A percentile compares a stretch with the other conserved stretches of the same genome.
Conservation (phyloP, 2,888 invertebrate genomes). For the Boloria euphrosyne region DNA sequence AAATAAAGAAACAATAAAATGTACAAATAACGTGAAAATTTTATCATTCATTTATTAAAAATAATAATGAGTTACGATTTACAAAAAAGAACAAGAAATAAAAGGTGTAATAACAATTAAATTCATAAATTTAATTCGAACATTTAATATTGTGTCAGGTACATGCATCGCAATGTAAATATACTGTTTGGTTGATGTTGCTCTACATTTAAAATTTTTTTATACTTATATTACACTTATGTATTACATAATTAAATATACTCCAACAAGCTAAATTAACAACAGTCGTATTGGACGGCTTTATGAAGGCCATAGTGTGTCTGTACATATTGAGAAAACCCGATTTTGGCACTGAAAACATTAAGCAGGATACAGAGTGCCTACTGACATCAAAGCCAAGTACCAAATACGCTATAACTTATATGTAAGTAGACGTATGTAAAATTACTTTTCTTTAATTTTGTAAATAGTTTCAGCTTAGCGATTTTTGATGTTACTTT, state of each 20-base stretch:
- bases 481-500: neutral
- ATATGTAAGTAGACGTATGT: neutral
- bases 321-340: slow-evolving; percentile 18
- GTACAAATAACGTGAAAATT: neutral
- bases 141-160: slow-evolving; percentile 15
- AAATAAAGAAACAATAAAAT: too few species aligned
- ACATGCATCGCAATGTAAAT: slow-evolving; percentile 18
- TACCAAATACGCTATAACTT: slow-evolving; percentile 1
- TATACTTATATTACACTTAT: slow-evolving; percentile 8
- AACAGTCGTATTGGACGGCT: slow-evolving; percentile 60
- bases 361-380: slow-evolving; percentile 12
- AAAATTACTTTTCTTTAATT: neutral
- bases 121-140: slow-evolving; percentile 5
- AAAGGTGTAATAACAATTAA: slow-evolving; percentile 7
- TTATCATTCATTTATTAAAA: slow-evolving; percentile 11
- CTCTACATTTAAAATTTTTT: slow-evolving; percentile 9
- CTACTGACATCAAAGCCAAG: neutral
- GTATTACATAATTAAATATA: slow-evolving; percentile 33
- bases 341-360: slow-evolving; percentile 24
- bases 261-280: slow-evolving; percentile 56
- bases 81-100: neutral
- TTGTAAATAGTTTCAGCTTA: neutral
- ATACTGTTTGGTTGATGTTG: slow-evolving; percentile 6
- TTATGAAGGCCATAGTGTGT: slow-evolving; percentile 46
- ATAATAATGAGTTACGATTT: neutral